Conservation (phyloP, 2,888 invertebrate species). For the Drosophila robusta region DNA sequence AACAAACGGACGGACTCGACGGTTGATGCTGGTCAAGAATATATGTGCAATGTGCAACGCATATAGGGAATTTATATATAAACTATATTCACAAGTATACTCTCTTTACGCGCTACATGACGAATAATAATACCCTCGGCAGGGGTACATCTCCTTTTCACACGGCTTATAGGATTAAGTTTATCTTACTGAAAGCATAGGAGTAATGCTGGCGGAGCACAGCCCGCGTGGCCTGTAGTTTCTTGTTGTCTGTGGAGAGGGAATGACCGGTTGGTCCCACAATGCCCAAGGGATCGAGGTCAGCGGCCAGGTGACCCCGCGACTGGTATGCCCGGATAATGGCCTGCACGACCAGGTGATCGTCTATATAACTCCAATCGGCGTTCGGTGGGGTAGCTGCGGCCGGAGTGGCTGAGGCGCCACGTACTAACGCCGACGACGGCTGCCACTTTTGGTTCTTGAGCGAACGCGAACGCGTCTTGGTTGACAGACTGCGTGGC, state of each 20-base stretch:
- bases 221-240: constrained; percentile 57
- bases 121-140: no score
- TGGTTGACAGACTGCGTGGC: not conserved
- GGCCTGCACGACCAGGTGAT: constrained; percentile 98
- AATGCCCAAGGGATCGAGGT: constrained; percentile 91
- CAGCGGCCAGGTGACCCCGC: constrained; percentile 90
- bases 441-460: not conserved
- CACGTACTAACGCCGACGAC: not conserved
- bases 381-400: constrained; percentile 80
- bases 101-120: no score
- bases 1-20: no score
- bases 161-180: not conserved
- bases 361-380: constrained; percentile 95
- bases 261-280: constrained; percentile 60
- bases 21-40: no score
- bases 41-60: no score
- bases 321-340: constrained; percentile 98
- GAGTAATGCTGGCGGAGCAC: constrained; percentile 67
- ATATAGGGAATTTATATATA: no score
- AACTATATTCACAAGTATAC: no score
- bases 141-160: no score
- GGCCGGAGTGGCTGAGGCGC: not conserved
- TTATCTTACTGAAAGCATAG: constrained; percentile 59
- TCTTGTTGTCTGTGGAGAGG: constrained; percentile 40
- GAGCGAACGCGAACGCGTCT: no score